Base-by-base conservation (phyloP, 1,140 invertebrate genomes). In the Drosophila hydei region DNA sequence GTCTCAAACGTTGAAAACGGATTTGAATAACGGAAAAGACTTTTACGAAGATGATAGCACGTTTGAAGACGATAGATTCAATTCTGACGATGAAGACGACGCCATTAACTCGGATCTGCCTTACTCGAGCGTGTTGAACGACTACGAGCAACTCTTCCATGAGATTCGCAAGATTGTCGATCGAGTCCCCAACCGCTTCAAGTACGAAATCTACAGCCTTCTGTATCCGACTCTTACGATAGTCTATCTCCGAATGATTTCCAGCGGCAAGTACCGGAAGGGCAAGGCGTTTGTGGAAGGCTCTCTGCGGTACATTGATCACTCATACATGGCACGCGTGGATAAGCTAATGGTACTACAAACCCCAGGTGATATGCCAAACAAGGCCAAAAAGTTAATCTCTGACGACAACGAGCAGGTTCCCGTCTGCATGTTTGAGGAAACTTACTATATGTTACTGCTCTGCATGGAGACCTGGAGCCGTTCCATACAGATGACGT, bases 241-340 rank as follows among this genome's bases (percentile, higher is more conserved):
- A 0, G 25, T 16, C 1, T 85, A 87, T 21, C 27, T 85, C 0
- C 36, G 64, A 6, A 71, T 85, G 70, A 42, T 87, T 12, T 38
- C 36, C 6, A 51, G 54, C 7, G 64, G 63, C 1, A 64, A 75
- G 4, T 21, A 11, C 5, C 40, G 47, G 0, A 40, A 33, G 8
- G 81, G 64, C 0, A 62, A 47, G 6, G 0, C n/a, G 0, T 71
- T 87, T 18, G 19, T 77, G 2, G 33, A 65, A 3, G 36, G n/a
- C 0, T 33, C 19, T 7, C 9, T 18, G 0, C 23, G 42, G 0
- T 56, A 43, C 0, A 40, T 85, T 21, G 63, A 87, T 16, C 42
- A 77, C 7, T 65, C 83, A 0, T 77, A 56, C 8, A 3, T 7
- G 9, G 5, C 30, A 0, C 68, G 81, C 4, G 4, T 87, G 0